phyloP scores from a whole-genome alignment of 2,113 vertebrate genomes.

The Phainopepla nitens region DNA sequence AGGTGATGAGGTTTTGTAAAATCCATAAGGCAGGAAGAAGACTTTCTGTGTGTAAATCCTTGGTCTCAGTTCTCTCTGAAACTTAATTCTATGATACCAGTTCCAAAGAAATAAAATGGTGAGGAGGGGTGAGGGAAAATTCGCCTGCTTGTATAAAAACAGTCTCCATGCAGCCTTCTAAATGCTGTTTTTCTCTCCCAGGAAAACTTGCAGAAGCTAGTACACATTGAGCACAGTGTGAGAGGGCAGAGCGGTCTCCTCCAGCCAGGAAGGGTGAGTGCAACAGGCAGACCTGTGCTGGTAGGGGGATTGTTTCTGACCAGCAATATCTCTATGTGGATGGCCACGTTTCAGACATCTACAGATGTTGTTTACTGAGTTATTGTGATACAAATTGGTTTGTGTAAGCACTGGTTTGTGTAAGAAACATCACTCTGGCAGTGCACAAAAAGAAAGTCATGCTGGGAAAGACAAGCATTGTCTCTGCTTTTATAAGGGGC shows the following conservation, averaged over 20 bases:
- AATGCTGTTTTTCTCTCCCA: conserved; percentile 54
- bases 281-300: background rate
- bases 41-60: background rate
- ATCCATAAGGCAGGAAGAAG: background rate
- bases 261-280: conserved; percentile 93
- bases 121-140: background rate
- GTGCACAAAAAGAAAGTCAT: background rate
- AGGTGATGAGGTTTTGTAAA: background rate
- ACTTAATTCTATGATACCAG: background rate
- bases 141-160: background rate
- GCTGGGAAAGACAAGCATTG: background rate
- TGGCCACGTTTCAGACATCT: conserved; percentile 17
- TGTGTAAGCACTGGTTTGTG: background rate
- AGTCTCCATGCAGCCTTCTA: background rate
- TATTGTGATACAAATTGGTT: background rate
- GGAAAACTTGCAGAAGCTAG: conserved; percentile 95
- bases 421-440: background rate
- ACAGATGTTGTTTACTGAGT: conserved; percentile 30
- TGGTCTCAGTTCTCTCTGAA: background rate
- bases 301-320: conserved; percentile 69
- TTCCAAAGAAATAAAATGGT: background rate
- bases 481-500: background rate
- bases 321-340: background rate
- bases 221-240: conserved; percentile 93
- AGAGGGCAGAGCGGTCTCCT: conserved; percentile 85